Percentiles rank a stretch among this genome's conserved stretches.
Evolutionary conservation across 2,888 invertebrate genomes (phyloP).

Genomic region (Dryobotodes eremita): DNA sequence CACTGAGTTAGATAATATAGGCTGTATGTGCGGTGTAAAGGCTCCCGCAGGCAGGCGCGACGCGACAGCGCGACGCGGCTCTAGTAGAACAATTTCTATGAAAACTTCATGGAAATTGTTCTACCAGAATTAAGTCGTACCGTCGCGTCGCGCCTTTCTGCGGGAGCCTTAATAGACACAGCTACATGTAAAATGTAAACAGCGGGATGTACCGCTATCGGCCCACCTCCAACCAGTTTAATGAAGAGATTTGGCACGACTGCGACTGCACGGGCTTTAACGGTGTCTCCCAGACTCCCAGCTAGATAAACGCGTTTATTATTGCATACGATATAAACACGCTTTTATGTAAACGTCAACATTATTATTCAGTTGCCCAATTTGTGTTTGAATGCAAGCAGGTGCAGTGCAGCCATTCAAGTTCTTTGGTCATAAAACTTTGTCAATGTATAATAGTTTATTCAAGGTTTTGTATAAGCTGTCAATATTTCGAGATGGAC

Average conservation of each 20-base stretch:
- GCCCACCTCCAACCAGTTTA: slow-evolving; percentile 82
- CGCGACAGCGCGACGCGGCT: background rate
- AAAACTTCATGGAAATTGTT: background rate
- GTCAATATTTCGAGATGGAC: slow-evolving; percentile 42
- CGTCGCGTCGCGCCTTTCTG: background rate
- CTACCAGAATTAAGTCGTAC: background rate
- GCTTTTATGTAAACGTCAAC: slow-evolving; percentile 55
- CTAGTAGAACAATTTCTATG: background rate
- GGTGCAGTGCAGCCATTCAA: slow-evolving; percentile 33
- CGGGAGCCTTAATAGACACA: slow-evolving; percentile 21
- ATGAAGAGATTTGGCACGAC: slow-evolving; percentile 90
- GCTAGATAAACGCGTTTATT: slow-evolving; percentile 78
- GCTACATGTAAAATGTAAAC: slow-evolving; percentile 63
- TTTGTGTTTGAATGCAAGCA: slow-evolving; percentile 37
- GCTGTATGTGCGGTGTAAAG: slow-evolving; percentile 27
- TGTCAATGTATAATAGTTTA: slow-evolving; percentile 25
- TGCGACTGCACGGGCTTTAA: slow-evolving; percentile 85
- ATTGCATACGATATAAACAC: slow-evolving; percentile 57
- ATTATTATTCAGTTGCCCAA: slow-evolving; percentile 50
- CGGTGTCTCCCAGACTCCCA: slow-evolving; percentile 78
- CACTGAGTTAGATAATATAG: slow-evolving; percentile 56
- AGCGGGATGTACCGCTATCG: slow-evolving; percentile 82
- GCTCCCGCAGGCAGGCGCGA: background rate
- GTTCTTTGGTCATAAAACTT: slow-evolving; percentile 11
- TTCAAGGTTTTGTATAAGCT: slow-evolving; percentile 54